Evolutionary conservation across 2,888 invertebrate genomes (phyloP).

Genomic region (Xestobium rufovillosum): DNA sequence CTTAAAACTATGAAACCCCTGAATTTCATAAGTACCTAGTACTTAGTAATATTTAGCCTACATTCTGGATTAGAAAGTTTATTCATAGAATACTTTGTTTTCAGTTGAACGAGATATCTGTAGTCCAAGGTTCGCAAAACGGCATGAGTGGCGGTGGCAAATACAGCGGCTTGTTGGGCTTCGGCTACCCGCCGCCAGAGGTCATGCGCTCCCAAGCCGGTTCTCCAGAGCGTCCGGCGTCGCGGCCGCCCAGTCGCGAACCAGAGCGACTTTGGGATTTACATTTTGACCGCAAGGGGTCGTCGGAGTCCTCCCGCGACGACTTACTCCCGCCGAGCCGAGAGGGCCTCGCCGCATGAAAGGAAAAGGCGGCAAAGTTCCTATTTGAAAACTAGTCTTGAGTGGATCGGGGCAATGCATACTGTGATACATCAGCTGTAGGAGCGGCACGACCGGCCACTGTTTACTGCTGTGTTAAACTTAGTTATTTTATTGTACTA

Average conservation of each 20-base stretch:
- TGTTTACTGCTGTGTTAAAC: constrained; percentile 34
- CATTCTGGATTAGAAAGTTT: no score
- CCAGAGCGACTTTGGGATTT: constrained; percentile 48
- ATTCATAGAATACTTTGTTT: no score
- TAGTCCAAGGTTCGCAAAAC: constrained; percentile 67
- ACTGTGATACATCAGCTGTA: constrained; percentile 46
- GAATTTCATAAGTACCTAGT: no score
- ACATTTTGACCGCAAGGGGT: constrained; percentile 49
- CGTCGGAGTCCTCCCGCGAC: constrained; percentile 39
- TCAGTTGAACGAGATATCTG: constrained; percentile 75
- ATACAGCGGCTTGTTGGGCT: constrained; percentile 70
- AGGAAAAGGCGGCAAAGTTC: constrained; percentile 42
- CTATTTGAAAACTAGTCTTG: constrained; percentile 45
- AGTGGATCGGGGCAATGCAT: constrained; percentile 20
- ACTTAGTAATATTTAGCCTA: no score
- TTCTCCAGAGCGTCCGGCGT: constrained; percentile 45
- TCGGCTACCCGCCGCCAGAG: constrained; percentile 57
- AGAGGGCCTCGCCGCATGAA: constrained; percentile 67
- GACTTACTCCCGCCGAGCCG: constrained; percentile 57
- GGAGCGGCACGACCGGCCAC: constrained; percentile 38
- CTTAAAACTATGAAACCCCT: no score
- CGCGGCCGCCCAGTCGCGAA: constrained; percentile 40
- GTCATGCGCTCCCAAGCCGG: constrained; percentile 48
- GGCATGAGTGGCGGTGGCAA: constrained; percentile 50
- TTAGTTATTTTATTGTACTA: constrained; percentile 27